Evolutionary conservation across 30 jellyfish, hydroid and myxozoan genomes (phyloP), one percentile per base, ranked within the genome.

Genomic region (Pseudorhiza aurosa): DNA sequence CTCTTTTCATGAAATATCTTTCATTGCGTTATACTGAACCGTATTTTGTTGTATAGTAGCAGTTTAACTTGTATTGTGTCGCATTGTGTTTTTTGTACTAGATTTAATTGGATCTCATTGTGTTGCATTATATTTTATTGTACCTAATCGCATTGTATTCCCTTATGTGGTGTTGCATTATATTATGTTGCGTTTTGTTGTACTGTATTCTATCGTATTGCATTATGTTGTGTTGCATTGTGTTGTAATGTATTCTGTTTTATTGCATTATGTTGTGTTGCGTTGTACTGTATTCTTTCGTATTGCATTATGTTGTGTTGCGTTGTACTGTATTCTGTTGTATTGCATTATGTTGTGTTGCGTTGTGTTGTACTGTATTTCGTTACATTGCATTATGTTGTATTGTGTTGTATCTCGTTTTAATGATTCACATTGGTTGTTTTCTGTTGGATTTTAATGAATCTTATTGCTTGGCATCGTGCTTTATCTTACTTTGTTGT

Each of bases 261-360:
- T 55, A 19, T 19, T 55, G 69, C 32, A 55, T 55, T 55, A 24
- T 55, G 69, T 19, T 55, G 69, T 8, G 24, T 55, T 55, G 69
- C 24, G 32, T 55, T 55, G 69, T 19, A 55, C 24, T 55, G 32
- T 55, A 19, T 19, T 25, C 11, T 55, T 8, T 55, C 19, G 19
- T 55, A 9, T 19, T 55, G 69, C 12, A 25, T 17, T 55, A 24
- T 55, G 69, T 19, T 55, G 69, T 55, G 24, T 55, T 55, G 24
- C 19, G 69, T 19, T 17, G 69, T 19, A 25, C 19, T 55, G 69
- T 55, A 55, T 55, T 55, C 22, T 55, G 19, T 19, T 25, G 32
- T 55, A 55, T 55, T 55, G 69, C 19, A 19, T 19, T 55, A 19
- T 55, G 12, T 17, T 55, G 24, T 42, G 55, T 15, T 42, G 55